These are phyloP conservation scores for Callocephalon fimbriatum DNA, from an alignment of 2,113 vertebrate species.

Conservation along the genomic window DNA sequence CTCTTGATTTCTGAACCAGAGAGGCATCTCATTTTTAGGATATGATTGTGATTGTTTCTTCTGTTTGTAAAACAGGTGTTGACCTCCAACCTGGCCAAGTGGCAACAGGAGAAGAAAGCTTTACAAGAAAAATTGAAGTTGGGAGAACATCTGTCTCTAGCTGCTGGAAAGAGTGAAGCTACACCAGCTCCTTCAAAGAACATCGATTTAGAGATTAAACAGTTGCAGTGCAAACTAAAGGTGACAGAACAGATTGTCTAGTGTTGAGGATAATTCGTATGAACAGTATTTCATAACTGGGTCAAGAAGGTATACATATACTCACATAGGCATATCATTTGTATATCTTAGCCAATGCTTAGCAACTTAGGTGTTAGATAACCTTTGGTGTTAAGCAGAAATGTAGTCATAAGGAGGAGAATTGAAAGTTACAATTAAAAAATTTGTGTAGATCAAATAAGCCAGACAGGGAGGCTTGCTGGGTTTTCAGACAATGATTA, in stretches of 20 bases:
- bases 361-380: not conserved
- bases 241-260: slow-evolving; percentile 72
- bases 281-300: slow-evolving; percentile 7
- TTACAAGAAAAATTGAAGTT: slow-evolving; percentile 82
- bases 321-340: not conserved
- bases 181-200: slow-evolving; percentile 73
- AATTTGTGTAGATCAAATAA: not conserved
- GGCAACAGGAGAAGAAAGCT: slow-evolving; percentile 87
- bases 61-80: slow-evolving; percentile 80
- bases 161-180: slow-evolving; percentile 62
- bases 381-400: not conserved
- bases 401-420: not conserved
- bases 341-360: not conserved
- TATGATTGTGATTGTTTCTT: slow-evolving; percentile 1
- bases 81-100: slow-evolving; percentile 82
- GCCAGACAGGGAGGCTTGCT: not conserved
- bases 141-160: slow-evolving; percentile 76
- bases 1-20: not conserved
- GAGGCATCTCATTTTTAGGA: not conserved
- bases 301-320: not conserved
- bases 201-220: slow-evolving; percentile 87
- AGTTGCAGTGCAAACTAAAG: slow-evolving; percentile 91
- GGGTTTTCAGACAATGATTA: not conserved
- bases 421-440: not conserved
- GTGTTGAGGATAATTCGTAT: not conserved